phyloP scores from a whole-genome alignment of 2,888 invertebrate species.

The Coenonympha glycerion region DNA sequence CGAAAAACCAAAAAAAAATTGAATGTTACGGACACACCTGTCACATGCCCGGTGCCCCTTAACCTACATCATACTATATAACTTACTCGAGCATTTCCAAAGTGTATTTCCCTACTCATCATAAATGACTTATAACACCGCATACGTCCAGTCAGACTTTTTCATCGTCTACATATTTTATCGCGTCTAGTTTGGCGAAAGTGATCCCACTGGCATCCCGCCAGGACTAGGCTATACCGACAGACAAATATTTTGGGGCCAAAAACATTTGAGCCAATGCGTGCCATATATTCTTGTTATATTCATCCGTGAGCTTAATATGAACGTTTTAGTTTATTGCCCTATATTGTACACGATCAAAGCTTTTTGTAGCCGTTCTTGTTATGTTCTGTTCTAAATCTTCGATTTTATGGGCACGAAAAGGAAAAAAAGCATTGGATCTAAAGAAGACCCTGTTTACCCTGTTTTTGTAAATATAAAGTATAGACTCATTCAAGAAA shows the following conservation, averaged over 20 bases:
- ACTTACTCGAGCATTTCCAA: background rate
- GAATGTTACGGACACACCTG: too few relatives aligned
- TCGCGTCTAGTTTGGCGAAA: conserved; percentile 59
- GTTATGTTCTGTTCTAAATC: conserved; percentile 10
- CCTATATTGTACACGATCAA: conserved; percentile 9
- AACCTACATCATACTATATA: too few relatives aligned
- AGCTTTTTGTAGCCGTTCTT: conserved; percentile 7
- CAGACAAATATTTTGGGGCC: conserved; percentile 71
- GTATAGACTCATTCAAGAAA: too few relatives aligned
- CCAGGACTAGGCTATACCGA: conserved; percentile 51
- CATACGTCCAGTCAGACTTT: conserved; percentile 7
- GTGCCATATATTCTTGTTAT: conserved; percentile 57
- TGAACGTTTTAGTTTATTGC: conserved; percentile 56
- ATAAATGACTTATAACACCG: conserved; percentile 8
- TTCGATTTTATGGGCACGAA: conserved; percentile 1
- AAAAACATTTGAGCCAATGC: conserved; percentile 57
- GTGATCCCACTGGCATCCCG: conserved; percentile 65
- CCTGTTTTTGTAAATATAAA: background rate
- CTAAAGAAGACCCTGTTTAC: background rate
- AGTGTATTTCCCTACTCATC: background rate
- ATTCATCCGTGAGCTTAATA: conserved; percentile 61
- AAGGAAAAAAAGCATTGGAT: background rate
- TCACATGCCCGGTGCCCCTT: too few relatives aligned
- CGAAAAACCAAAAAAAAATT: too few relatives aligned
- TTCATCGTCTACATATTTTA: conserved; percentile 43